Evolutionary conservation across 2,888 invertebrate species (phyloP), one percentile per base, ranked within the genome.

Genomic region (Julus scandinavius): DNA sequence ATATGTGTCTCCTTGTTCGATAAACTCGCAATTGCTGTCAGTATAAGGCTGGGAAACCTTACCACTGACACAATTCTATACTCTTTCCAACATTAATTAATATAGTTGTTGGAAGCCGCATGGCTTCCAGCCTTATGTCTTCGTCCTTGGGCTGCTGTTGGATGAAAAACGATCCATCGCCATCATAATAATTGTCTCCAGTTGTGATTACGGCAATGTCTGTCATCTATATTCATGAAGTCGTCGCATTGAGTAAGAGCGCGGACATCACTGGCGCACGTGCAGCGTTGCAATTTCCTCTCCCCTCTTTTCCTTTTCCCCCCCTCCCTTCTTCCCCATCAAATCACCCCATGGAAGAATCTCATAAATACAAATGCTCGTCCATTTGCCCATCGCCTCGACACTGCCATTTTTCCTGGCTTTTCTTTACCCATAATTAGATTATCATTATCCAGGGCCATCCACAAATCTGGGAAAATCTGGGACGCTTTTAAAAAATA

Each of bases 151-250:
- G 58, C 58, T 15, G 6, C 58, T 58, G 58, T 17, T 58, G 58
- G 58, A 11, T 58, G 58, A 58, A 58, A 58, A 58, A 58, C 58
- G 58, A 58, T 58, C 58, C 58, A 58, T 58, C 58, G 58, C 58
- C 58, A 58, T 58, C 58, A 58, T 58, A 58, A 58, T 58, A 58
- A 58, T 58, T 58, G 58, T 58, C 58, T 58, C 58, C 58, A 58
- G 58, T 58, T 58, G 58, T 58, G 58, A 58, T 63, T 63, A 63
- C 63, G 63, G 63, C 63, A 63, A 63, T 63, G 63, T 20, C 5
- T 63, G 63, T 63, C 63, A 63, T 63, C 63, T 63, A 63, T 63
- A 63, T 63, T 63, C 63, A 63, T 63, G 63, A 63, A 63, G 63
- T 63, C 63, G 63, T 63, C 20, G n/a, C 63, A 63, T 63, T 63